phyloP scores from a whole-genome alignment of 2,888 invertebrate species.

The Azorinus chamasolen region DNA sequence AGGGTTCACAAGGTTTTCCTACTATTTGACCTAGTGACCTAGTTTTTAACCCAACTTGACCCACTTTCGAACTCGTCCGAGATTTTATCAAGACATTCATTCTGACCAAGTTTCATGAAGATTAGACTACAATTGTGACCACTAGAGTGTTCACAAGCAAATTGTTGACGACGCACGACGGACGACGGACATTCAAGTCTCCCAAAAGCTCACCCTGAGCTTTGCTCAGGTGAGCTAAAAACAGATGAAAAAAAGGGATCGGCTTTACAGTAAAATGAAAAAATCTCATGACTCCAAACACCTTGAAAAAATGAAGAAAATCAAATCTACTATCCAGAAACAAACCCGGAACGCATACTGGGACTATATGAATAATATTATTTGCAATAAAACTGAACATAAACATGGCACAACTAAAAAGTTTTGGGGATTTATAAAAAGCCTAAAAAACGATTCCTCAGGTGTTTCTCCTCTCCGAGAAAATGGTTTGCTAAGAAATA shows the following conservation, averaged over 20 bases:
- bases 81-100: too few relatives aligned
- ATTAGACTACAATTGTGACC: too few relatives aligned
- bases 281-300: not conserved
- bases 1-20: too few relatives aligned
- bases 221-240: too few relatives aligned
- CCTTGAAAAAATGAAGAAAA: not conserved
- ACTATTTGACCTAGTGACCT: too few relatives aligned
- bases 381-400: not conserved
- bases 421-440: slow-evolving; percentile 9
- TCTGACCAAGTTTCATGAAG: too few relatives aligned
- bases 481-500: not conserved
- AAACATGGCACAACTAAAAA: slow-evolving; percentile 8
- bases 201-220: too few relatives aligned
- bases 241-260: slow-evolving; percentile 9
- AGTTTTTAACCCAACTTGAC: too few relatives aligned
- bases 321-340: slow-evolving; percentile 1
- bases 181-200: too few relatives aligned
- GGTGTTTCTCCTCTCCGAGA: slow-evolving; percentile 11
- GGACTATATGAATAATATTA: slow-evolving; percentile 1
- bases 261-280: not conserved
- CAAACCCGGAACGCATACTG: slow-evolving; percentile 4
- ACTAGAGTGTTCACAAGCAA: too few relatives aligned
- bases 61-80: too few relatives aligned
- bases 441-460: slow-evolving; percentile 9
- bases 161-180: too few relatives aligned